Evolutionary conservation across 1,140 invertebrate genomes (phyloP).

Genomic region (Drosophila kohkoa): DNA sequence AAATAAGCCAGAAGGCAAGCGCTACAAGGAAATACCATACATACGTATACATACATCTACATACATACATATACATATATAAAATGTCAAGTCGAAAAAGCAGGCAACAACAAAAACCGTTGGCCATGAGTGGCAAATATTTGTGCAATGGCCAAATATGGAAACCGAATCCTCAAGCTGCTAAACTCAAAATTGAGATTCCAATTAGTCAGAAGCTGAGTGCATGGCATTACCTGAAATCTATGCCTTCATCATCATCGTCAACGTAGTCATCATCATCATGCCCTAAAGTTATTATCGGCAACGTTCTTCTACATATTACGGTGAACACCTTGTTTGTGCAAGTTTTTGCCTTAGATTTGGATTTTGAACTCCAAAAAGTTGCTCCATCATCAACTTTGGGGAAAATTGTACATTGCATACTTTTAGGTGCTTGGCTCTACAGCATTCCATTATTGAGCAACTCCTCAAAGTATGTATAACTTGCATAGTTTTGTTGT

Average conservation of each 20-base stretch:
- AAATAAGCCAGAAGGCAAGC: neutral
- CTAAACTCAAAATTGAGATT: constrained; percentile 7
- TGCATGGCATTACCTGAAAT: constrained; percentile 8
- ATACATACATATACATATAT: too few species aligned
- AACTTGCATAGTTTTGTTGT: neutral
- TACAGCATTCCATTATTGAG: neutral
- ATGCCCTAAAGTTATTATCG: neutral
- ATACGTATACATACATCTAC: too few species aligned
- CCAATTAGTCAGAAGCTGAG: constrained; percentile 4
- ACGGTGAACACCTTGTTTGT: neutral
- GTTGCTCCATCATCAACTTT: neutral
- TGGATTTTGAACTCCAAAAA: too few species aligned
- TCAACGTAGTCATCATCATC: neutral
- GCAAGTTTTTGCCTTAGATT: neutral
- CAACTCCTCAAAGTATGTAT: neutral
- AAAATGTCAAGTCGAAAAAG: constrained; percentile 43
- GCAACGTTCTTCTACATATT: neutral
- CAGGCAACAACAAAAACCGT: constrained; percentile 16
- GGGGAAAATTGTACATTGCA: neutral
- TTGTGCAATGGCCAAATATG: constrained; percentile 30
- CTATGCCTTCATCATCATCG: neutral
- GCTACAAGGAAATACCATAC: neutral
- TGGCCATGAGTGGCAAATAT: constrained; percentile 45
- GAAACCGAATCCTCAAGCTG: constrained; percentile 8
- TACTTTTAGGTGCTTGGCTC: constrained; percentile 6